These are phyloP conservation scores for Drosophila mayri DNA, from an alignment of 1,140 invertebrate species.

Conservation along the genomic window DNA sequence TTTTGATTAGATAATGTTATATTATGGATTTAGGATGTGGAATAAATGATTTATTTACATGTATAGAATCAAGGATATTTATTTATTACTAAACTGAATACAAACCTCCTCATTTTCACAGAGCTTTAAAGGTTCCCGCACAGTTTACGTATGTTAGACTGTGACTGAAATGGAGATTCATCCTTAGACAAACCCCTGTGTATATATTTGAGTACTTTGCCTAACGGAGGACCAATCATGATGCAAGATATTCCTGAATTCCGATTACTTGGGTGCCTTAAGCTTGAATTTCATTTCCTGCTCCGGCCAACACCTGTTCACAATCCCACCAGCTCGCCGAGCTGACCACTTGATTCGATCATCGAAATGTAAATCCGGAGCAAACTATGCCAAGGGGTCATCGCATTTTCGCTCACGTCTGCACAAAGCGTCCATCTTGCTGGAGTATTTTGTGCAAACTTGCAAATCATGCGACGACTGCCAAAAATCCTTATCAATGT, in stretches of 20 bases:
- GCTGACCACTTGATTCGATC: slow-evolving; percentile 38
- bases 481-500: slow-evolving; percentile 81
- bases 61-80: neutral
- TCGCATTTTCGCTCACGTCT: slow-evolving; percentile 55
- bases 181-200: neutral
- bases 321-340: slow-evolving; percentile 16
- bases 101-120: neutral
- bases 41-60: neutral
- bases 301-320: slow-evolving; percentile 33
- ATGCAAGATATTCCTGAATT: slow-evolving; percentile 3
- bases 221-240: neutral
- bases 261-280: neutral
- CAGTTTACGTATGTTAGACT: neutral
- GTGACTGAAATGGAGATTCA: neutral
- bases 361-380: slow-evolving; percentile 31
- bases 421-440: slow-evolving; percentile 61
- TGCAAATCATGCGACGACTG: slow-evolving; percentile 79
- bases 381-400: slow-evolving; percentile 52
- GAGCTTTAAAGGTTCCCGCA: neutral
- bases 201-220: neutral
- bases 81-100: neutral
- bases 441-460: slow-evolving; percentile 72
- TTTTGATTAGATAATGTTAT: neutral
- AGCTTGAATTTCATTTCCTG: slow-evolving; percentile 14
- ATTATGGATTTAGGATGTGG: neutral